These are phyloP conservation scores for Drosophila nannoptera DNA, from an alignment of 1,140 invertebrate species.

Conservation along the genomic window DNA sequence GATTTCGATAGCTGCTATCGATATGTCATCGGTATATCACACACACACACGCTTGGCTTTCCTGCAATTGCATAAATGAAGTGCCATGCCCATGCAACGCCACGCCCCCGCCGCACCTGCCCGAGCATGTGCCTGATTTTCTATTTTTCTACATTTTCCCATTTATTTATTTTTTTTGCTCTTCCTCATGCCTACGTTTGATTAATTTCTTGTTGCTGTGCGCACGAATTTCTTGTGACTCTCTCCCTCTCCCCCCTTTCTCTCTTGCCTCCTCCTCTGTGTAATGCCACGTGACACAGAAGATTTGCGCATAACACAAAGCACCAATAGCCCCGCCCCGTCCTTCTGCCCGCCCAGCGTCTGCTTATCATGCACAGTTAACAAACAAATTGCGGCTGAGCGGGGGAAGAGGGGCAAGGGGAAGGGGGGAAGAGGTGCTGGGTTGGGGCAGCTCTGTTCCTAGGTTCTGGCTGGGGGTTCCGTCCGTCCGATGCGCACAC, in stretches of 20 bases:
- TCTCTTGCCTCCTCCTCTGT: background rate
- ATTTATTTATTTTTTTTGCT: background rate
- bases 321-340: background rate
- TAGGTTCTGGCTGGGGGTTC: background rate
- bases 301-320: conserved; percentile 4
- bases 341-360: background rate
- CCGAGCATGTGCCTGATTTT: background rate
- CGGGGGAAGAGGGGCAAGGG: background rate
- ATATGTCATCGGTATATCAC: background rate
- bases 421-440: too few species aligned
- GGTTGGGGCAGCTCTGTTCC: background rate
- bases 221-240: conserved; percentile 21
- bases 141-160: background rate
- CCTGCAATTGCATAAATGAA: too few species aligned
- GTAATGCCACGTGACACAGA: conserved; percentile 35
- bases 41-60: background rate
- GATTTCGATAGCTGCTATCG: too few species aligned
- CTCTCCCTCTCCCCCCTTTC: background rate
- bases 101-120: background rate
- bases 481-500: conserved; percentile 2
- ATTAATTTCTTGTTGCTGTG: conserved; percentile 27
- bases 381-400: background rate
- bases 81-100: too few species aligned
- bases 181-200: background rate
- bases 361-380: conserved; percentile 23